Evolutionary conservation across 1,140 invertebrate genomes (phyloP), one percentile per base, ranked within the genome.

Genomic region (Notospermus geniculatus): DNA sequence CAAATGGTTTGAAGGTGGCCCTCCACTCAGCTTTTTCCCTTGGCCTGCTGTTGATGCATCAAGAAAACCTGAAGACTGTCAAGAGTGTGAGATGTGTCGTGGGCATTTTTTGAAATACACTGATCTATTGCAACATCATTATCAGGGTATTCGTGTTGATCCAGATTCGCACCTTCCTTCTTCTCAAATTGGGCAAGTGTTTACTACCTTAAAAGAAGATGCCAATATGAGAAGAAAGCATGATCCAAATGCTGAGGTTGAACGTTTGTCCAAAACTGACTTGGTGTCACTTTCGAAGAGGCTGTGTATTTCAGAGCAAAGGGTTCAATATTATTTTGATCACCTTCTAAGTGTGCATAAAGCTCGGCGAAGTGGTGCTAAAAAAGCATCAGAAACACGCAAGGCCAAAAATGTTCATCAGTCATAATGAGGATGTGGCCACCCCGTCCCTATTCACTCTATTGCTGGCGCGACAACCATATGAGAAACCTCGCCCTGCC

Each of bases 1-100:
- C 46, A 50, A 27, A 7, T 50, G 46, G 46, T 50, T 50, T 50
- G 46, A 50, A 50, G 25, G 19, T 50, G 46, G 46, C n/a, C 46
- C 46, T 23, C 4, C 5, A 23, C 46, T 50, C n/a, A 27, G 25
- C 46, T 50, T 50, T 27, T 50, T 50, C n/a, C 46, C 46, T 7
- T 50, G 46, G 46, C 46, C 46, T 23, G n/a, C 46, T 27, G 25
- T 50, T 4, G 46, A 50, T 50, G 25, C n/a, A 50, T 23, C n/a
- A 7, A 7, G 46, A 50, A 23, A 9, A 50, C 9, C 19, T 9
- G 46, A 50, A 27, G 46, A 50, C n/a, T 50, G 46, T 27, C n/a
- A 27, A 27, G 25, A 7, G 19, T 50, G 46, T 9, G n/a, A 19
- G 9, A 27, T 7, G 25, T 50, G 46, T 50, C n/a, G n/a, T 50